Evolutionary conservation across 2,797 vertebrate genomes (phyloP).

Genomic region (Picus viridis): DNA sequence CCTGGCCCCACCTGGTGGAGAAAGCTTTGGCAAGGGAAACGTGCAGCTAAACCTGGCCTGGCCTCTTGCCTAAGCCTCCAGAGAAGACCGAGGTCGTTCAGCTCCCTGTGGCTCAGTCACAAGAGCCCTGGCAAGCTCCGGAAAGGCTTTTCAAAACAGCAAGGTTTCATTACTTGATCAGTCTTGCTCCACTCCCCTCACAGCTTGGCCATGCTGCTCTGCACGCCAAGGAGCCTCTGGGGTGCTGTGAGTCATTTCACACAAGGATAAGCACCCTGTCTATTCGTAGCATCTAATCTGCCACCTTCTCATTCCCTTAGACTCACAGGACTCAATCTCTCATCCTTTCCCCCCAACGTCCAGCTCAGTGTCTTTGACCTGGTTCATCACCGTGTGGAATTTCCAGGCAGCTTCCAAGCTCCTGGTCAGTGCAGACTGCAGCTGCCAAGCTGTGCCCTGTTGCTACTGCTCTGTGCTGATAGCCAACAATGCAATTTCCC

Average conservation of each 20-base stretch:
- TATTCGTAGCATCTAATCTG: rapidly evolving
- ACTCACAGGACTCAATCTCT: too few species aligned
- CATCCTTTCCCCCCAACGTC: not conserved
- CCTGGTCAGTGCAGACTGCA: too few species aligned
- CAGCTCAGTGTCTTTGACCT: not conserved
- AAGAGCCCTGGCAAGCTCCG: not conserved
- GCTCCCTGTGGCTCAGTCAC: not conserved
- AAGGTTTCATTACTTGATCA: not conserved
- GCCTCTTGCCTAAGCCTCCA: not conserved
- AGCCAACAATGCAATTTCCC: not conserved
- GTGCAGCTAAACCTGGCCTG: not conserved
- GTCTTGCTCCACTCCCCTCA: not conserved
- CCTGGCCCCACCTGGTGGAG: not conserved
- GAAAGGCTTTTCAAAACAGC: not conserved
- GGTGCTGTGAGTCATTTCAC: not conserved
- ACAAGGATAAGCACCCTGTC: not conserved
- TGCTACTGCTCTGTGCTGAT: not conserved
- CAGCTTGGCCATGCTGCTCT: not conserved
- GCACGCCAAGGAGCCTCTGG: too few species aligned
- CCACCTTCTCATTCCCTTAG: too few species aligned
- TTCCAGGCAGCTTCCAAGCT: not conserved
- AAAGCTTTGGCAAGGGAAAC: not conserved
- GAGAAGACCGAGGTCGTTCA: not conserved
- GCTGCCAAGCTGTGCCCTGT: too few species aligned
- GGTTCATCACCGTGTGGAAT: rapidly evolving